Evolutionary conservation across 2,113 vertebrate species (phyloP).

Genomic region (Morone chrysops): DNA sequence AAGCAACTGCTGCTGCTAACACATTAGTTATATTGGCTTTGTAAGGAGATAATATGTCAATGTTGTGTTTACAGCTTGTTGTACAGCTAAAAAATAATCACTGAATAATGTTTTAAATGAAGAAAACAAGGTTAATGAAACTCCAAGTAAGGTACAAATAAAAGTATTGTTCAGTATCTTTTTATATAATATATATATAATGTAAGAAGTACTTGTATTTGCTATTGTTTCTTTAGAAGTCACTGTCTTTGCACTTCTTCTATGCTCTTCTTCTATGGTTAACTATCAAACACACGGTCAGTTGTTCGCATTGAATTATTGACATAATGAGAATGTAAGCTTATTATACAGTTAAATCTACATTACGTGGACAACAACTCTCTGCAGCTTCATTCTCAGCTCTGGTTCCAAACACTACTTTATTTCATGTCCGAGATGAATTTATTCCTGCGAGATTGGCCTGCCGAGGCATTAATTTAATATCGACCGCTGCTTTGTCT

Average conservation of each 20-base stretch:
- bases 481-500: constrained; percentile 68
- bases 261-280: too few species aligned
- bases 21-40: too few species aligned
- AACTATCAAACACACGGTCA: neutral
- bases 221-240: neutral
- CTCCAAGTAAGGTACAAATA: too few species aligned
- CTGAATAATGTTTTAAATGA: too few species aligned
- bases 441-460: constrained; percentile 62
- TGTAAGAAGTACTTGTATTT: too few species aligned
- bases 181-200: too few species aligned
- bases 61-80: too few species aligned
- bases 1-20: too few species aligned
- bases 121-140: too few species aligned
- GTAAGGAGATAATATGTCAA: too few species aligned
- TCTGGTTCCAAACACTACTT: constrained; percentile 32
- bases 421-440: constrained; percentile 59
- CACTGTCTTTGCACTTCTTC: neutral
- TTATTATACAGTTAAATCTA: constrained; percentile 11
- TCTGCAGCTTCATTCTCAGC: constrained; percentile 33
- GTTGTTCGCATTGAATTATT: neutral
- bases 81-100: too few species aligned
- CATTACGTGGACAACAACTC: neutral
- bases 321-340: neutral
- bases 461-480: constrained; percentile 67
- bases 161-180: too few species aligned